Base-by-base conservation (phyloP, 2,888 invertebrate species). In the Andrena dorsata region DNA sequence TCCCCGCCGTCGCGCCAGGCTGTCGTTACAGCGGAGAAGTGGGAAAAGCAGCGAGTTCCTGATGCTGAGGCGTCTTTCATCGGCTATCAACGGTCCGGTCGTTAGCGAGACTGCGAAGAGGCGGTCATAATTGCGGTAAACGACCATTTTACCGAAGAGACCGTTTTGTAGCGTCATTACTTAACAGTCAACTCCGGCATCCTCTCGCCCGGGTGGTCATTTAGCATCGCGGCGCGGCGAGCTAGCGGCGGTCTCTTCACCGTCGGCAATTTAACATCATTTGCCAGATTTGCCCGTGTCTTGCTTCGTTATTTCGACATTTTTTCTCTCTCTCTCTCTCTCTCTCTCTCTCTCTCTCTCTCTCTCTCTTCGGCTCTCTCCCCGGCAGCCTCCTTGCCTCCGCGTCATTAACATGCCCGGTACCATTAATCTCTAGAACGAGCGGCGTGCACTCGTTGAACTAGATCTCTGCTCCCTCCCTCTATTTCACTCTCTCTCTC, bases 381-480 rank as follows among this genome's bases (percentile, higher is more conserved):
- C 28, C 13, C 32, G 35, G n/a, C 64, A 26, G 51, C 41, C 63
- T 49, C 41, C 53, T 60, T 30, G 3, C 65, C 60, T 53, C 41
- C 68, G 60, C 76, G 82, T 72, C 83, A 82, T 83, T 83, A 83
- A 83, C 83, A 82, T 76, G 76, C 75, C 78, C 75, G 65, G 23
- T 53, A 66, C 80, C 84, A 85, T 85, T 85, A 85, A 84, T 85
- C 82, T 84, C 84, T 73, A 51, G 58, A 80, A 84, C 84, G 77
- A 82, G 81, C 71, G 41, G 32, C 23, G 35, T 13, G n/a, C 23
- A 41, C 41, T 23, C 5, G 63, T 41, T 23, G 63, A 63, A 63
- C 35, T 23, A 26, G 5, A 61, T 61, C 30, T 35, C 61, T 60
- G 60, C 30, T 30, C 60, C n/a, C 30, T 30, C 41, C 3, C 13